Base-by-base conservation (phyloP, 2,888 invertebrate species). In the Agrilus cyanescens region DNA sequence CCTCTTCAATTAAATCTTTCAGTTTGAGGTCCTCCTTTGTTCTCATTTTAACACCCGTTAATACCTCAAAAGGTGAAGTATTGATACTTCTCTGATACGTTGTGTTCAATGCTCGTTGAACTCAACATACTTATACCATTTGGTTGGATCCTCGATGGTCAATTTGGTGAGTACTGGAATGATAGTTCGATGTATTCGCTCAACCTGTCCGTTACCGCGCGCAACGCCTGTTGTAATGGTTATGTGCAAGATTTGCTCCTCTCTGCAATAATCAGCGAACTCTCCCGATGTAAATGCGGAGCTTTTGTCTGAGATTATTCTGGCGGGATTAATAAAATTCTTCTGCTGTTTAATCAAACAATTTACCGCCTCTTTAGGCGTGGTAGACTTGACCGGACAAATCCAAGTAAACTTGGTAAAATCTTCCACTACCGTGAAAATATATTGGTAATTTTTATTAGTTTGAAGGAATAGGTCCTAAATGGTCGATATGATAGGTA, bases 141-240 rank as follows among this genome's bases (percentile, higher is more conserved):
- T 37, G 10, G 33, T 18, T 25, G 14, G 32, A 35, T n/a, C 63
- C 41, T 37, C 41, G 2, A 40, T 10, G 14, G 47, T 32, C 15
- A 52, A 33, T 34, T 54, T 53, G 7, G 50, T 42, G 16, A 53
- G 36, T 2, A 51, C 40, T 12, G 50, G 43, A n/a, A 52, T 50
- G 14, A 54, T 49, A 7, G 44, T 45, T 15, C 44, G 15, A 34
- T 53, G 46, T 6, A 52, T 41, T 15, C 50, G 20, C 38, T 62
- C 60, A 1, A 60, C 59, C 43, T 63, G 61, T 3, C 64, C 62
- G 40, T 64, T 63, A 4, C 56, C 57, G 6, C 61, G 38, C 4
- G 63, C 61, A 4, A 61, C 50, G 4, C 63, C 53, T 6, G 50
- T 54, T 1, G 54, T 54, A 30, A 53, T 59, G 2, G 41, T 37